Evolutionary conservation across 1,140 invertebrate species (phyloP), one percentile per base, ranked within the genome.

Genomic region (Ceratina japonica): DNA sequence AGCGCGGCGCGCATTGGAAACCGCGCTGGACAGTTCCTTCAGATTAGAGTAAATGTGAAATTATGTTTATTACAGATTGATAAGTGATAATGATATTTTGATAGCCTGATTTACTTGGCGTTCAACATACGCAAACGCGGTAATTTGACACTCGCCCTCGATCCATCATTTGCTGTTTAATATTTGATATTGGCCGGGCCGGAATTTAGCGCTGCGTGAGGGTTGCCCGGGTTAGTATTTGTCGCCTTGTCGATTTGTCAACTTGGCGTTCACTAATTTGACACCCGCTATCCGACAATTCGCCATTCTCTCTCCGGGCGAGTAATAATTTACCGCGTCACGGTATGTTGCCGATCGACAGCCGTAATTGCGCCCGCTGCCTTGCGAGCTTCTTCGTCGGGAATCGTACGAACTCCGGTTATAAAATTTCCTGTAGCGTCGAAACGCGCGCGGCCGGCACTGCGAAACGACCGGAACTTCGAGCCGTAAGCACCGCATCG

Each of bases 181-280:
- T 58, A 70, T 70, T 70, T 70, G 7, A 16, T 10, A 58, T 0
- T 31, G 20, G 18, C 20, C 4, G 3, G 20, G 20, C 8, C 3
- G 20, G 58, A 59, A 13, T 59, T 59, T 24, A 59, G 58, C 20
- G 13, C 13, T 44, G 37, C 37, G 37, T 3, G 37, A 10, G 37
- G 37, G 5, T 44, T 10, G 37, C 3, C 0, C 37, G 37, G 37
- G 37, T 22, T 22, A 22, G 58, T 59, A 59, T 59, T 59, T 62
- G 27, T 31, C 59, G 16, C 59, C 22, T 58, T 70, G 66, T 56
- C 52, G 27, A 70, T 56, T 70, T 56, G 66, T 70, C 66, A 70
- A 58, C 66, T 56, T 20, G 66, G 12, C 51, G 18, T 15, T 27
- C 22, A 22, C 24, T 70, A 70, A 70, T 70, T 70, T 56, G 52